phyloP scores from a whole-genome alignment of 2,888 invertebrate species.

The Bhutanitis thaidina region DNA sequence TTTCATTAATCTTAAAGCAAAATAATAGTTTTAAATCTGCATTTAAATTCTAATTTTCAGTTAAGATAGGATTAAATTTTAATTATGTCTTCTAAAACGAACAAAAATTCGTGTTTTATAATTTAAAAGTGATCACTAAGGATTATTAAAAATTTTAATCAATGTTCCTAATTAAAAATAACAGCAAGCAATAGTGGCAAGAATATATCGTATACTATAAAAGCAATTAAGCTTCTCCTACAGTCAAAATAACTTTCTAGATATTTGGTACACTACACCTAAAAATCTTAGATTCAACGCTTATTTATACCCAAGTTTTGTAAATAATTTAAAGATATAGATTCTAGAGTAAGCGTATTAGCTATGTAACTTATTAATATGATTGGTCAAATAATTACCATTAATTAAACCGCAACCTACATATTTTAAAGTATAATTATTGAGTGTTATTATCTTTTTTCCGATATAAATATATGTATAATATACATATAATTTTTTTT shows the following conservation, averaged over 20 bases:
- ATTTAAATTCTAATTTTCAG: too few relatives aligned
- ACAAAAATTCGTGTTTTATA: too few relatives aligned
- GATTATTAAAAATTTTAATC: too few relatives aligned
- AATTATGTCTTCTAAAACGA: too few relatives aligned
- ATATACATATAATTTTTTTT: too few relatives aligned
- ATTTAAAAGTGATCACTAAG: too few relatives aligned
- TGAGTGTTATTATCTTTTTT: too few relatives aligned
- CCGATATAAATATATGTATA: too few relatives aligned
- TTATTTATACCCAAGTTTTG: background rate
- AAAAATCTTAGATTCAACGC: background rate
- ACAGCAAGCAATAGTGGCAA: conserved; percentile 17
- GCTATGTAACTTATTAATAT: conserved; percentile 1
- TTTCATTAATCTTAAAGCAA: too few relatives aligned
- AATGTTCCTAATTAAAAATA: background rate
- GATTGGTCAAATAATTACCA: background rate
- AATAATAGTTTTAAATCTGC: too few relatives aligned
- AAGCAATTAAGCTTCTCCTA: conserved; percentile 6
- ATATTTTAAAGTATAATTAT: too few relatives aligned
- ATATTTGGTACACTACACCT: conserved; percentile 5
- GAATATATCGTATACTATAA: conserved; percentile 21
- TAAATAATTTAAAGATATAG: background rate
- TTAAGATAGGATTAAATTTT: too few relatives aligned
- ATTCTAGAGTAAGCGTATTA: conserved; percentile 8
- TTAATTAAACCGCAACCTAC: background rate
- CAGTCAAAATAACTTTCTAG: conserved; percentile 1